phyloP scores from a whole-genome alignment of 2,797 vertebrate species.

The Notolabrus celidotus region DNA sequence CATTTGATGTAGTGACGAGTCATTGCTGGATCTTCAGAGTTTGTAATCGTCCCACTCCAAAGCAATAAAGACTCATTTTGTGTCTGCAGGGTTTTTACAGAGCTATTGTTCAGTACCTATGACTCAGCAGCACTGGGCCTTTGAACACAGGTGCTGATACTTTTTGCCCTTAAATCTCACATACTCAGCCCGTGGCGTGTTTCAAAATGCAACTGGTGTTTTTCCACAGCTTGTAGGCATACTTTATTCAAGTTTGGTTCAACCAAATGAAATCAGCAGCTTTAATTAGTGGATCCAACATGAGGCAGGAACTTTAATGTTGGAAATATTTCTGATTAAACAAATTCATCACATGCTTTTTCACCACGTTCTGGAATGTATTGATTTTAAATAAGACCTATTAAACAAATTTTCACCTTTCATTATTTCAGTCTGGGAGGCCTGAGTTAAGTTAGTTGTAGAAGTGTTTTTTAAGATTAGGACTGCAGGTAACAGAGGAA shows the following conservation, averaged over 20 bases:
- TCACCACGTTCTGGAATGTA: no score
- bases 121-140: constrained; percentile 1
- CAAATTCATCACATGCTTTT: no score
- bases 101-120: constrained; percentile 14
- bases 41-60: constrained; percentile 7
- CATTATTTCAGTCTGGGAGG: no score
- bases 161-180: background rate
- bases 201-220: background rate
- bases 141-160: constrained; percentile 1
- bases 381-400: no score
- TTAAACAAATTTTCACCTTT: no score
- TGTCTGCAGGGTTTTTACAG: constrained; percentile 10
- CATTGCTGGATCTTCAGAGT: constrained; percentile 8
- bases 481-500: no score
- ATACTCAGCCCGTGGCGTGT: background rate
- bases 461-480: no score
- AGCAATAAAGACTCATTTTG: constrained; percentile 9
- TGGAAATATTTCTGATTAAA: no score
- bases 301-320: no score
- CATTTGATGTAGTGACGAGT: background rate
- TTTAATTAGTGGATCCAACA: no score
- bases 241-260: background rate
- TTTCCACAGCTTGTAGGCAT: background rate
- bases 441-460: no score
- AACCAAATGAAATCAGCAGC: background rate